phyloP scores from a whole-genome alignment of 2,797 vertebrate species.

The Potorous gilbertii region DNA sequence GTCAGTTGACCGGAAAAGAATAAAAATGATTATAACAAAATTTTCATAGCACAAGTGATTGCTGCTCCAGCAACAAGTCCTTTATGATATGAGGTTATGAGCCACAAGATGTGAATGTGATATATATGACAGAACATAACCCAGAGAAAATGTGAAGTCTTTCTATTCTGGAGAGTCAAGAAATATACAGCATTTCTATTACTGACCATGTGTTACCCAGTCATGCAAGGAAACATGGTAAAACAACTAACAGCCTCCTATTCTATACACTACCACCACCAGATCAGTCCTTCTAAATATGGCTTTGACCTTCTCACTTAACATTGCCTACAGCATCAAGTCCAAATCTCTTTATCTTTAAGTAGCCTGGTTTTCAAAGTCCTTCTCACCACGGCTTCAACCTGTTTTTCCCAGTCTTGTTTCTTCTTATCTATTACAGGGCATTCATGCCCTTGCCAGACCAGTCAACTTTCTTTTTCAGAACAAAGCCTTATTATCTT shows the following conservation, averaged over 20 bases:
- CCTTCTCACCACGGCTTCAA: not conserved
- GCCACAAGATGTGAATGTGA: not conserved
- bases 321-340: too few species aligned
- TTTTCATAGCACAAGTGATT: too few species aligned
- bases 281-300: too few species aligned
- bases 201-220: not conserved
- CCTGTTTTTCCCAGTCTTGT: not conserved
- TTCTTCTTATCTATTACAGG: not conserved
- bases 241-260: too few species aligned
- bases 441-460: too few species aligned
- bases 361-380: too few species aligned
- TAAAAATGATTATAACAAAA: not conserved
- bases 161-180: not conserved
- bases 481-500: not conserved
- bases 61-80: too few species aligned
- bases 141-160: not conserved
- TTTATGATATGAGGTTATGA: not conserved
- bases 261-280: too few species aligned
- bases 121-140: not conserved
- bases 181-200: not conserved
- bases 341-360: too few species aligned
- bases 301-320: too few species aligned
- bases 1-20: not conserved
- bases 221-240: too few species aligned
- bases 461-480: too few species aligned